phyloP scores from a whole-genome alignment of 2,797 vertebrate species.

The Borostomias antarcticus region DNA sequence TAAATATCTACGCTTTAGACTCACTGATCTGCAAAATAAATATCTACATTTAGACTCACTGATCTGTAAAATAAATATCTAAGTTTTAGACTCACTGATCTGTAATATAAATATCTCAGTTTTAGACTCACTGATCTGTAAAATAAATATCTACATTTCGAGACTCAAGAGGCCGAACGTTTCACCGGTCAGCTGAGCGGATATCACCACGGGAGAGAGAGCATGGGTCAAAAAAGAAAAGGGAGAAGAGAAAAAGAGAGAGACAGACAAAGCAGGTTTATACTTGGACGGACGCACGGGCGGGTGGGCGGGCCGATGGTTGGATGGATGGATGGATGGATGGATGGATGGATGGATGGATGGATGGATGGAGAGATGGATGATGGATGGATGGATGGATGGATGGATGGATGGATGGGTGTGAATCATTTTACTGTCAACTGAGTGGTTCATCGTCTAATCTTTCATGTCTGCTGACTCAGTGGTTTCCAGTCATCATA shows the following conservation, averaged over 20 bases:
- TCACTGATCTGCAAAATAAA: background rate
- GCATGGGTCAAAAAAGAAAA: slow-evolving; percentile 38
- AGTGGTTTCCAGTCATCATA: too few species aligned
- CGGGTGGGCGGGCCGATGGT: background rate
- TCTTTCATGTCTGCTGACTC: too few species aligned
- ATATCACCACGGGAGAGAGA: slow-evolving; percentile 60
- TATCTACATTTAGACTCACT: background rate
- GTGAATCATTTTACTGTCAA: too few species aligned
- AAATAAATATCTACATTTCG: background rate
- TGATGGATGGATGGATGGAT: slow-evolving; percentile 17
- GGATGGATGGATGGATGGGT: background rate
- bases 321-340: slow-evolving; percentile 12
- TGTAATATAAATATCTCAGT: background rate
- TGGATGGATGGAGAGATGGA: too few species aligned
- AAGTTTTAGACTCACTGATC: background rate
- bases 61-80: background rate
- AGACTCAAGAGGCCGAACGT: slow-evolving; percentile 20
- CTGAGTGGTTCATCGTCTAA: too few species aligned
- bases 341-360: background rate
- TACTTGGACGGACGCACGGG: slow-evolving; percentile 41
- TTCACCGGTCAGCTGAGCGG: slow-evolving; percentile 73
- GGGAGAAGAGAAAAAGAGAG: slow-evolving; percentile 35
- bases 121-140: background rate
- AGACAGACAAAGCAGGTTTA: slow-evolving; percentile 54
- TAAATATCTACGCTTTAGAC: too few species aligned